Base-by-base conservation (phyloP, 2,113 vertebrate genomes). In the Arvicanthis niloticus region DNA sequence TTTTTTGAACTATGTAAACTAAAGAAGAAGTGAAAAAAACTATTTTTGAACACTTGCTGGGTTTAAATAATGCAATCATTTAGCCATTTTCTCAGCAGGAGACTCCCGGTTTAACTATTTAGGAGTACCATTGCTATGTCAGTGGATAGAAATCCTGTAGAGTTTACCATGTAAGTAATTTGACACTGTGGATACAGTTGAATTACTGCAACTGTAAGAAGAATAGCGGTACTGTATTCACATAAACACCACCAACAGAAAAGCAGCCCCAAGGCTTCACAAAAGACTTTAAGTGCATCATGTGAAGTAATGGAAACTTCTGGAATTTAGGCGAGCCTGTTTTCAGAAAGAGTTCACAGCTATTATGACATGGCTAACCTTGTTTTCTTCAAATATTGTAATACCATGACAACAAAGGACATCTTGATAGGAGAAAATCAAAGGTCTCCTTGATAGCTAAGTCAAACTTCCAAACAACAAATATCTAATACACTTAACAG, bases 311-410 rank as follows among this genome's bases (percentile, higher is more conserved):
- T 40, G 92, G 94, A 95, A 96, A 96, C 29, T 82, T 96, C 58
- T 92, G 72, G 86, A 88, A 91, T 90, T 95, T 91, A 97, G 62
- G 92, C 29, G 42, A 97, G 53, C 10, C 9, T 95, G 67, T 80
- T 53, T 96, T 94, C 91, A 72, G 19, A 76, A n/a, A 48, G 10
- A 86, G 7, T 72, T 87, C 85, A 96, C 26, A 12, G 7, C 76
- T 90, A 90, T 62, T 94, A 19, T 86, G 96, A 70, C 84, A 95
- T 68, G 73, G 95, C 80, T 95, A 89, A 87, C 89, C 93, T 92
- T 97, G 85, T 92, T 91, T 97, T 92, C 65, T 80, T 87, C 42
- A 91, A 94, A 96, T 89, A 96, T 93, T 78, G 93, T 92, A 95
- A 94, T 91, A 65, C 34, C 91, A 78, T 94, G 90, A 96, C 95